These are phyloP conservation scores for Picus viridis DNA, from an alignment of 2,797 vertebrate genomes.

Conservation along the genomic window DNA sequence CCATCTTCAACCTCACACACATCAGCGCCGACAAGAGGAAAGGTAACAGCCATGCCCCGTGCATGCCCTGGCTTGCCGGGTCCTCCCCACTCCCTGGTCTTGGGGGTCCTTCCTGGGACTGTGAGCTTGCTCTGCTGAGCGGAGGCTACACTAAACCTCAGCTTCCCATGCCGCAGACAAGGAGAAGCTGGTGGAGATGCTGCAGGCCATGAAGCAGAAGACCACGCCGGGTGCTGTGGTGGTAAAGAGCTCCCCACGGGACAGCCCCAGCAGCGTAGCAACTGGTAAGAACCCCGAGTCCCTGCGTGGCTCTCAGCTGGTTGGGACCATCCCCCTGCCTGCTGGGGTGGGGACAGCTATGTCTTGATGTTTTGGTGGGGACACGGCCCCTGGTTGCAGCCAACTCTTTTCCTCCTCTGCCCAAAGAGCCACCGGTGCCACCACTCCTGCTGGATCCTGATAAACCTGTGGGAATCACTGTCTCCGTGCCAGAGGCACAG, in stretches of 20 bases:
- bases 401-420: neutral
- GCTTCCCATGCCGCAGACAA: slow-evolving; percentile 85
- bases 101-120: neutral
- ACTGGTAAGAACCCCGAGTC: slow-evolving; percentile 78
- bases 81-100: neutral
- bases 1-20: slow-evolving; percentile 94
- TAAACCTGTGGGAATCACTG: slow-evolving; percentile 77
- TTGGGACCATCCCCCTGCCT: neutral
- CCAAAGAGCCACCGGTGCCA: slow-evolving; percentile 81
- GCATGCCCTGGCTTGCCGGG: neutral
- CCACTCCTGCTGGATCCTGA: slow-evolving; percentile 82
- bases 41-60: slow-evolving; percentile 77
- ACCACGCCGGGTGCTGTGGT: slow-evolving; percentile 77
- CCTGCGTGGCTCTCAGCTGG: neutral
- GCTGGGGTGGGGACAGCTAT: accelerated
- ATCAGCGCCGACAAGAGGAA: slow-evolving; percentile 90
- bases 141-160: slow-evolving; percentile 64
- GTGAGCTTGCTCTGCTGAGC: slow-evolving; percentile 23
- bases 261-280: slow-evolving; percentile 80
- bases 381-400: accelerated
- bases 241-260: slow-evolving; percentile 85
- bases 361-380: neutral
- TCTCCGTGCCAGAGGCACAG: slow-evolving; percentile 75
- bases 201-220: slow-evolving; percentile 95
- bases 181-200: slow-evolving; percentile 91